Evolutionary conservation across 2,888 invertebrate species (phyloP), one percentile per base, ranked within the genome.

Genomic region (Polymixis lichenea): DNA sequence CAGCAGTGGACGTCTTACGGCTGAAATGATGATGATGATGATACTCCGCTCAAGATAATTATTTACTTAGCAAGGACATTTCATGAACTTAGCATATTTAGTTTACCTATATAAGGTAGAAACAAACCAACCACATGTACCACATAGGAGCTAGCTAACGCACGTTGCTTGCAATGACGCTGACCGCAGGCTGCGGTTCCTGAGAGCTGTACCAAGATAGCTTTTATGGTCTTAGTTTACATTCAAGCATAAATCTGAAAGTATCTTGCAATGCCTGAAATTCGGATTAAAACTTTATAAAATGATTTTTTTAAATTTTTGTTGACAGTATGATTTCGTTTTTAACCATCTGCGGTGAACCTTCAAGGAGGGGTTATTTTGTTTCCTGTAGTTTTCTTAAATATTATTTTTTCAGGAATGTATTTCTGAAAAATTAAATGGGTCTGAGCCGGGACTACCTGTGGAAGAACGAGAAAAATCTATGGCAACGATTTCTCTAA

Each of bases 181-280:
- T 22, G 60, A 82, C 82, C 78, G 28, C 82, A 82, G 2, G 7
- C 2, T 83, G 83, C 28, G 86, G 83, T 77, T 51, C 6, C 46
- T 64, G 51, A 64, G 60, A 60, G 55, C 46, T 7, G 19, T 11
- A n/a, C 38, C 49, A 65, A 67, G 69, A 66, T 51, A 28, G 67
- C 32, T 84, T 68, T 62, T 65, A 43, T 15, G 19, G 43, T 60
- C 38, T 58, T 49, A n/a, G n/a, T n/a, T n/a, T n/a, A n/a, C n/a
- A 51, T 56, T 15, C 11, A n/a, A 38, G 28, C 17, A n/a, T 25
- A 13, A 43, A 49, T 15, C 17, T 0, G 7, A 25, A 56, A 19
- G 13, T 32, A 8, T 11, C 28, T 0, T 51, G 5, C 15, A 13
- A n/a, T 70, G 8, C 22, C 28, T 51, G 13, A 53, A 60, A 25